A percentile compares a stretch with the other conserved stretches of the same genome.
phyloP scores from a whole-genome alignment of 2,797 vertebrate species.

The Eospalax fontanierii region DNA sequence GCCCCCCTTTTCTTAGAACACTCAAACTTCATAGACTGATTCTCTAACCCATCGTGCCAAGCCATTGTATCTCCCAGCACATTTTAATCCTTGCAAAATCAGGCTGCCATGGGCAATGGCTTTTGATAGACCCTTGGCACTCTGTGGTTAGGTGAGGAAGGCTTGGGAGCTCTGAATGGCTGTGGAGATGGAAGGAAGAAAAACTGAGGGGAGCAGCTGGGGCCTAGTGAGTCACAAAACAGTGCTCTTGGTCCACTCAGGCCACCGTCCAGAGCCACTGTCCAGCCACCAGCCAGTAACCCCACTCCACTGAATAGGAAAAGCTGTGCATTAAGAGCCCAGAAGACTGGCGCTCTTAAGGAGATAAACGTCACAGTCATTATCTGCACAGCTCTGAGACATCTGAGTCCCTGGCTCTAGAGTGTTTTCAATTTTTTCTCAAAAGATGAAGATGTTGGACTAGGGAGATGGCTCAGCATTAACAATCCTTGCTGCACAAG shows the following conservation, averaged over 20 bases:
- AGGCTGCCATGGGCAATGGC: background rate
- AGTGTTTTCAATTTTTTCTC: background rate
- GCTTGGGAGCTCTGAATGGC: background rate
- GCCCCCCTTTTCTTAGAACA: background rate
- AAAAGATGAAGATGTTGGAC: background rate
- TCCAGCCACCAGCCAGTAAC: background rate
- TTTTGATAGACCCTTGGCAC: background rate
- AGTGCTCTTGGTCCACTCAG: background rate
- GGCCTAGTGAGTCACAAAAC: background rate
- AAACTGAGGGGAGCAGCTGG: background rate
- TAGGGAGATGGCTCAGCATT: background rate
- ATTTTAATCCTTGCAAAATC: background rate
- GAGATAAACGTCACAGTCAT: background rate
- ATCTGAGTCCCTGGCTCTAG: background rate
- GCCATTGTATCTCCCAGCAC: background rate
- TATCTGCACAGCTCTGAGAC: background rate
- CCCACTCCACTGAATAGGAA: background rate
- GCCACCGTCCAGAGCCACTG: background rate
- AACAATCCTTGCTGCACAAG: too few species aligned
- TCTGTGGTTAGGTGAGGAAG: background rate
- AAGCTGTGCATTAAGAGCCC: background rate
- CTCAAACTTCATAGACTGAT: background rate
- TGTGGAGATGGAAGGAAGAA: background rate
- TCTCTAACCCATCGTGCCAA: background rate
- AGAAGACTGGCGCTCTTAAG: background rate